A percentile compares a stretch with the other conserved stretches of the same genome.
Evolutionary conservation across 2,888 invertebrate species (phyloP).

Genomic region (Drosophila barbarae): DNA sequence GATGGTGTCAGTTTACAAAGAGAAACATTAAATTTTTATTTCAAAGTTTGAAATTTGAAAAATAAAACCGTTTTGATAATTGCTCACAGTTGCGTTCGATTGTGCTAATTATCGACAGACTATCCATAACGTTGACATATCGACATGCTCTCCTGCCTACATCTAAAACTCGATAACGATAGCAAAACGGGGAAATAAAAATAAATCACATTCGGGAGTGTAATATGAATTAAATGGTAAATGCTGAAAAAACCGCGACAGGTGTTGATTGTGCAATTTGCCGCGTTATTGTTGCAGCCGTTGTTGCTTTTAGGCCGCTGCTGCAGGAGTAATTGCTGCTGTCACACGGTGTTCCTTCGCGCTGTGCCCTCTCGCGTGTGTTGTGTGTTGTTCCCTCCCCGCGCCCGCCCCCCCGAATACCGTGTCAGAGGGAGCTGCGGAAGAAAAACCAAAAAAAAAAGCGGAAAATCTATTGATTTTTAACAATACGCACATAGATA

Average conservation of each 20-base stretch:
- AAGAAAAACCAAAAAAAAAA: slow-evolving; percentile 39
- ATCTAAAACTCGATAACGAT: slow-evolving; percentile 3
- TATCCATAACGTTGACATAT: not conserved
- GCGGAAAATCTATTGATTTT: slow-evolving; percentile 63
- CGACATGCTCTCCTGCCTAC: not conserved
- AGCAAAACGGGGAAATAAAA: not conserved
- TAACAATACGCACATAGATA: slow-evolving; percentile 55
- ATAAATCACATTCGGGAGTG: slow-evolving; percentile 14
- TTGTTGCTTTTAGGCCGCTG: not conserved
- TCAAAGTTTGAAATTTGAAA: not conserved
- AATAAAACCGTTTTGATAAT: not conserved
- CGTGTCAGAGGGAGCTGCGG: slow-evolving; percentile 15
- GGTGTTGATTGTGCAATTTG: slow-evolving; percentile 18
- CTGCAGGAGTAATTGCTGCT: slow-evolving; percentile 13
- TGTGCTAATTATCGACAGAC: not conserved
- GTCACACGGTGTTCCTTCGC: slow-evolving; percentile 9
- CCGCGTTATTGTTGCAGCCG: not conserved
- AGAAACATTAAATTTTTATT: too few species aligned
- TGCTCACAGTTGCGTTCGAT: not conserved
- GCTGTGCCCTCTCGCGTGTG: slow-evolving; percentile 13
- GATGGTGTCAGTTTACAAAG: too few species aligned
- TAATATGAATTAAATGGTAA: slow-evolving; percentile 40
- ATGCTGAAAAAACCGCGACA: slow-evolving; percentile 18
- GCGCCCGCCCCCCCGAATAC: slow-evolving; percentile 2
- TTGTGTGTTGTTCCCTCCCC: slow-evolving; percentile 14